Evolutionary conservation across 1,140 invertebrate genomes (phyloP), one percentile per base, ranked within the genome.

Genomic region (Temnothorax longispinosus): DNA sequence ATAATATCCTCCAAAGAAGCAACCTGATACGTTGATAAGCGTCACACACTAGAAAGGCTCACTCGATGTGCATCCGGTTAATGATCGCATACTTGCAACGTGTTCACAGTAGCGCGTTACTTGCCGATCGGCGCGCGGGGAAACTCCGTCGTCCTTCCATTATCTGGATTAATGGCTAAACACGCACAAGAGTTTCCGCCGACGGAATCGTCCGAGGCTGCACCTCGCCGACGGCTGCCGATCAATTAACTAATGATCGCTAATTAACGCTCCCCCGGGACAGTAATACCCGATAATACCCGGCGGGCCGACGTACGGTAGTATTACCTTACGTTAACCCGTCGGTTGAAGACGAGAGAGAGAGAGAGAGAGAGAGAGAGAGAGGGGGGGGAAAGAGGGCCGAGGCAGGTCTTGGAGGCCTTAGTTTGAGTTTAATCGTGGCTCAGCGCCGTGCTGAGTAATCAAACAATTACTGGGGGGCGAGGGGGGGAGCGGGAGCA

Each of bases 391-490:
- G n/a, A 41, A 82, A 81, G 64, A 74, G 62, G 41, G 58, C 72
- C 75, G 80, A 89, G 77, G 74, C 72, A 85, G 90, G 87, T 92
- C 92, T 91, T 92, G 90, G 91, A 91, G 90, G 92, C 93, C 91
- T 93, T 94, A 95, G 94, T 95, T 95, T 93, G 93, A 95, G 91
- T 94, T 94, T 94, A 94, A 92, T 91, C 93, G 92, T 93, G 90
- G 93, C 90, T 93, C 93, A 93, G 93, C 92, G 91, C 85, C 88
- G 91, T 94, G 95, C 95, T 95, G 94, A 95, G 95, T 95, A 95
- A 95, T 95, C 95, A 95, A 95, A 95, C 94, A 95, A 95, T 95
- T 95, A 95, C 92, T 90, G 38, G 87, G 89, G 89, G 88, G 60
- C 7, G 35, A 0, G 10, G 89, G 88, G 67, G 87, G 74, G 4